A percentile compares a stretch with the other conserved stretches of the same genome.
phyloP scores from a whole-genome alignment of 2,113 vertebrate species.

The Pogonocichla stellata region DNA sequence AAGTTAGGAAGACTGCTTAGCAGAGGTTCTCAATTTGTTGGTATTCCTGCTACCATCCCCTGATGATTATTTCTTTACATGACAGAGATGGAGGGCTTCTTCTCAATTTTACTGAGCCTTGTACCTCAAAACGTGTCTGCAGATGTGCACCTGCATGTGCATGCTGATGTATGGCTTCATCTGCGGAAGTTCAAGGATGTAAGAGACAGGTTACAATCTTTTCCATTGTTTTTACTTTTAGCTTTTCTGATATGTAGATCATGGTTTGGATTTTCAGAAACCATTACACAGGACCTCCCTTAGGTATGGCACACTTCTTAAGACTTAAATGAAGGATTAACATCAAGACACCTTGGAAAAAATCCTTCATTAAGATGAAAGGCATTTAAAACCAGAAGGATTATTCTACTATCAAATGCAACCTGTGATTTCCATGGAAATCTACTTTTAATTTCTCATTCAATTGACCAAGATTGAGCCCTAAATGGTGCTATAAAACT shows the following conservation, averaged over 20 bases:
- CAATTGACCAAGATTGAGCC: not conserved
- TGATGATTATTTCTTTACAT: not conserved
- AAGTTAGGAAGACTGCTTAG: not conserved
- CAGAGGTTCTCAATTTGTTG: not conserved
- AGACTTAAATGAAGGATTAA: not conserved
- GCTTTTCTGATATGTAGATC: not conserved
- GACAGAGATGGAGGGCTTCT: not conserved
- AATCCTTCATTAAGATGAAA: not conserved
- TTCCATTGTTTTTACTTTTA: not conserved
- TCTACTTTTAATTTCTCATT: not conserved
- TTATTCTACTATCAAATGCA: not conserved
- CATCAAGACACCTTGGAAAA: not conserved
- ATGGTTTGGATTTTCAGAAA: not conserved
- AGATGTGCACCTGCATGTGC: accelerated
- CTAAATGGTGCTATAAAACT: not conserved
- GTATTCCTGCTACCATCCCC: not conserved
- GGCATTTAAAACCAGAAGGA: not conserved
- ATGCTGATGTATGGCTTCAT: not conserved
- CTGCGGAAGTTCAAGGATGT: not conserved
- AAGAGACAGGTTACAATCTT: not conserved
- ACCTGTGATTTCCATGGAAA: not conserved
- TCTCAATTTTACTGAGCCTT: not conserved
- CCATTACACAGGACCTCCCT: not conserved
- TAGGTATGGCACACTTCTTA: not conserved
- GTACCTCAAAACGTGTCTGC: not conserved